These are phyloP conservation scores for Eristalinus sepulchralis DNA, from an alignment of 2,888 invertebrate genomes.

Conservation along the genomic window DNA sequence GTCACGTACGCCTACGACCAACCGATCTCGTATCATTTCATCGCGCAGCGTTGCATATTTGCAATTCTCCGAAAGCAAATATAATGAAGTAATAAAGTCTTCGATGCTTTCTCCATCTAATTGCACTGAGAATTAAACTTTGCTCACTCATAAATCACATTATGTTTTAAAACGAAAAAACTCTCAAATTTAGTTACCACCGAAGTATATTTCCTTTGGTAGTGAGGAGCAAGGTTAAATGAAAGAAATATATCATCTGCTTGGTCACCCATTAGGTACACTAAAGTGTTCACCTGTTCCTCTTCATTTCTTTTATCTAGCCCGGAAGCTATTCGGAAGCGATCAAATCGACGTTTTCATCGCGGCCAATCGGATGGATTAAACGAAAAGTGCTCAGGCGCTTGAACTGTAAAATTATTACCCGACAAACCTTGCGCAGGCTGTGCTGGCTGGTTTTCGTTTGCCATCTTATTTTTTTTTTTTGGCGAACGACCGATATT, in stretches of 20 bases:
- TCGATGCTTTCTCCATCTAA: conserved; percentile 30
- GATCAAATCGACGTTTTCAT: conserved; percentile 14
- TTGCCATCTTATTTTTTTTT: background rate
- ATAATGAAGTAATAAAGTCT: conserved; percentile 34
- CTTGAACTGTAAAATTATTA: conserved; percentile 10
- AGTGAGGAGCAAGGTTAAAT: background rate
- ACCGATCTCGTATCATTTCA: conserved; percentile 37
- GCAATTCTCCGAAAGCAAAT: conserved; percentile 38
- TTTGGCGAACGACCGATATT: too few relatives aligned
- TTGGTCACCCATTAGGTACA: background rate
- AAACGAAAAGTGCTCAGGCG: conserved; percentile 2
- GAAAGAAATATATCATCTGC: background rate
- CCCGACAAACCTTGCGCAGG: background rate
- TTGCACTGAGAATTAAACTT: conserved; percentile 45
- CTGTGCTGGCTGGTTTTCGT: too few relatives aligned
- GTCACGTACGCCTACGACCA: conserved; percentile 17
- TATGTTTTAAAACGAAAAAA: conserved; percentile 8
- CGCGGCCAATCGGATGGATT: background rate
- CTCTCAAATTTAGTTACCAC: background rate
- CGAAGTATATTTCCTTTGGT: too few relatives aligned
- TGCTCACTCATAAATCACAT: conserved; percentile 39
- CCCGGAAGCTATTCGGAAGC: conserved; percentile 16
- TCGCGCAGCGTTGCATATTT: conserved; percentile 23
- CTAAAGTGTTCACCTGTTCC: conserved; percentile 29
- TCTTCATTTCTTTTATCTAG: conserved; percentile 18